Conservation (phyloP, 2,797 vertebrate species). For the Chrosomus eos region DNA sequence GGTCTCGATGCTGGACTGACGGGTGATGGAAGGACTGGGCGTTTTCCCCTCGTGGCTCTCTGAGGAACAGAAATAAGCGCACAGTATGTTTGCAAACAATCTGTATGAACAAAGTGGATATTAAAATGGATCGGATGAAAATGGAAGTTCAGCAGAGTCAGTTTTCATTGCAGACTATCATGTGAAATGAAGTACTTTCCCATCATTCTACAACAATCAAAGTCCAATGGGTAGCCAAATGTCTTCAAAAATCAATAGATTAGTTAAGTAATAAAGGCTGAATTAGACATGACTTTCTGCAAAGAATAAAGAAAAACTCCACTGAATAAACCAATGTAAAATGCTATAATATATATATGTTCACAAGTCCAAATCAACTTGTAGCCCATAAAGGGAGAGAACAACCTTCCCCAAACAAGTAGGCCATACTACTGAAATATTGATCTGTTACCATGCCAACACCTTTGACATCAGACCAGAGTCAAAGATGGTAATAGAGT, state of each 20-base stretch:
- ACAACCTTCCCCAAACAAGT: slow-evolving; percentile 1
- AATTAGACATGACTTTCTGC: slow-evolving; percentile 24
- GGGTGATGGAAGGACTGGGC: slow-evolving; percentile 89
- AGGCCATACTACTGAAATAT: background rate
- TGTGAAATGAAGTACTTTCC: slow-evolving; percentile 3
- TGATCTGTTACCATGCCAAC: slow-evolving; percentile 27
- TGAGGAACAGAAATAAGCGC: slow-evolving; percentile 57
- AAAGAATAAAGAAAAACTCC: background rate
- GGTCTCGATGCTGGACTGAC: slow-evolving; percentile 90
- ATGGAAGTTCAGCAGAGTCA: background rate
- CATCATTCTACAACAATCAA: background rate
- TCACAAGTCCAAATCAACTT: slow-evolving; percentile 1
- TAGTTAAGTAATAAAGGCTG: background rate
- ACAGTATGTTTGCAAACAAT: background rate
- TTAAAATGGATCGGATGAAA: background rate
- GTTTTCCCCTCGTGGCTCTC: slow-evolving; percentile 89
- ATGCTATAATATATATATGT: background rate
- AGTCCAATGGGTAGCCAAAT: background rate
- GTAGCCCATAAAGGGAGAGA: background rate
- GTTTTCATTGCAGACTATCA: background rate
- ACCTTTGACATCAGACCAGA: slow-evolving; percentile 21
- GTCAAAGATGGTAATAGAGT: background rate
- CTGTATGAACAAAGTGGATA: background rate
- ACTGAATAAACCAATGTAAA: background rate
- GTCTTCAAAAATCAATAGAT: background rate